Evolutionary conservation across 2,113 vertebrate genomes (phyloP), one percentile per base, ranked within the genome.

Genomic region (Rhadina sibilatrix): DNA sequence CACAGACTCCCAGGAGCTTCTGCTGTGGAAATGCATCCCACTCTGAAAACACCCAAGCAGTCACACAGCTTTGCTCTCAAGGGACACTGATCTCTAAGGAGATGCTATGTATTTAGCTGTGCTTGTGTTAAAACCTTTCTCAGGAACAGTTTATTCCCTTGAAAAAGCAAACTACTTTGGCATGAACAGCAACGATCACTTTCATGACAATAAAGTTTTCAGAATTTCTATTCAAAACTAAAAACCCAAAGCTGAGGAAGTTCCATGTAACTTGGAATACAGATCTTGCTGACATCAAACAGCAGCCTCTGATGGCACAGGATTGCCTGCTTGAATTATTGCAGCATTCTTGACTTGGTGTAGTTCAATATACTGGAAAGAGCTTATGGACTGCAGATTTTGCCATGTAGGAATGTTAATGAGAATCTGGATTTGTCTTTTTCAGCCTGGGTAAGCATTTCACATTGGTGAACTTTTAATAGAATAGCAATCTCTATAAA

Each of bases 291-390:
- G 90, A 96, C 52, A 74, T 78, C 92, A 71, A 94, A 77, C 60
- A 91, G 82, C 53, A 93, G 71, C 27, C 47, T 53, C 71, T 60
- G 71, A 90, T 27, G 38, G 68, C 60, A 83, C 42, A 90, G 79
- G 23, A 44, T 19, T 71, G 85, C 52, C 76, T 93, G 68, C 64
- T 89, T 90, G 76, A 94, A 90, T 92, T 86, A 92, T 77, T 93
- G 78, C 79, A 94, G 71, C 70, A 64, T 95, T 66, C 68, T 88
- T 94, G 83, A 94, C 60, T 90, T 87, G 66, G 74, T 83, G 53
- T 80, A 87, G 87, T 90, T 95, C 95, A 91, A 79, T 78, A 95
- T 17, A 85, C 84, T 80, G 57, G 33, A 84, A 94, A 95, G 64
- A 71, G 88, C 92, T 93, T 93, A 83, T 63, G 64, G 72, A 75